phyloP scores from a whole-genome alignment of 2,797 vertebrate genomes.

The Ceryle rudis region DNA sequence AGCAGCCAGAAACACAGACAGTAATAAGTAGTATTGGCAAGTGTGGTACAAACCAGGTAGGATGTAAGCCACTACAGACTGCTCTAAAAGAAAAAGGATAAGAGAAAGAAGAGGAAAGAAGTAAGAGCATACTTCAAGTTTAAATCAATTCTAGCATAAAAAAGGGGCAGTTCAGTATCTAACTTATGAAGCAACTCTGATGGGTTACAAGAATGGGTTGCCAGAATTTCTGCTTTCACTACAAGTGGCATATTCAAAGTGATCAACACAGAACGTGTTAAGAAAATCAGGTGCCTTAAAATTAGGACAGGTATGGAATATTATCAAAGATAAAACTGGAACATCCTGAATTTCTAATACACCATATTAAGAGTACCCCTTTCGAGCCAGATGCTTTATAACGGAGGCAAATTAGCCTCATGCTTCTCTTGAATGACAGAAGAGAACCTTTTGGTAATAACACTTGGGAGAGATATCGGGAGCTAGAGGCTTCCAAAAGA shows the following conservation, averaged over 20 bases:
- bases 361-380: background rate
- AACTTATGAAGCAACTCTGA: background rate
- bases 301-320: background rate
- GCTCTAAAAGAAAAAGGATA: background rate
- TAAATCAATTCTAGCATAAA: background rate
- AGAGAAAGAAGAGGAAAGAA: background rate
- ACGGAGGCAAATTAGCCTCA: background rate
- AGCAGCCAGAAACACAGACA: background rate
- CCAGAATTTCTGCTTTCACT: background rate
- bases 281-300: background rate
- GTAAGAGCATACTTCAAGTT: background rate
- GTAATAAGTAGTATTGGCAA: background rate
- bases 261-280: background rate
- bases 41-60: background rate
- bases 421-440: background rate
- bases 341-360: background rate
- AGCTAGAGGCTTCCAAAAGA: background rate
- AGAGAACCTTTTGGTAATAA: background rate
- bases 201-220: background rate
- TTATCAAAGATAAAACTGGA: background rate
- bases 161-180: background rate
- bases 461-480: background rate
- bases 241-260: background rate
- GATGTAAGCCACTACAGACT: background rate
- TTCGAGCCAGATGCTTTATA: no score